Conservation (phyloP, 1,140 invertebrate species). For the Leptinotarsa lineolata region DNA sequence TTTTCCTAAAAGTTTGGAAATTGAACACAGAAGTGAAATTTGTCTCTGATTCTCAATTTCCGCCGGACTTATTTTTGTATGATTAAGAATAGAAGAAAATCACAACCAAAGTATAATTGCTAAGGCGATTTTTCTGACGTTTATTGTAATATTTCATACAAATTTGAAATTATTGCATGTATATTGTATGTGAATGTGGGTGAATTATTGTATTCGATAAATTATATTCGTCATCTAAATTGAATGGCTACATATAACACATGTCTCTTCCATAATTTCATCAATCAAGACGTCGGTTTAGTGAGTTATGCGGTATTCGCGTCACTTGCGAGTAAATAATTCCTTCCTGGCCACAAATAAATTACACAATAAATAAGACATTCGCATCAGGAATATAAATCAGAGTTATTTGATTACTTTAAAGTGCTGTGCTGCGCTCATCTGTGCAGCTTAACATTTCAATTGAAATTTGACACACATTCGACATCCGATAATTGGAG, state of each 20-base stretch:
- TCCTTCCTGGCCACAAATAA: not conserved
- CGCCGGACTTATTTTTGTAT: too few species aligned
- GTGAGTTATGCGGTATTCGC: not conserved
- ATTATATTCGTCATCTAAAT: too few species aligned
- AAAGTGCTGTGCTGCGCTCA: not conserved
- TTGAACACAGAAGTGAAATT: too few species aligned
- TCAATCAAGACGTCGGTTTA: not conserved
- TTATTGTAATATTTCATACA: too few species aligned
- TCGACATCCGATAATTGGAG: not conserved
- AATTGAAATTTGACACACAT: not conserved
- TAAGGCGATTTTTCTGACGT: too few species aligned
- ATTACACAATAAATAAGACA: conserved; percentile 1
- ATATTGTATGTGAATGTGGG: too few species aligned
- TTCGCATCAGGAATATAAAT: conserved; percentile 2
- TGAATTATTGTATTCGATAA: too few species aligned
- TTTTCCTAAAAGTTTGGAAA: too few species aligned
- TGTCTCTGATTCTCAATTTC: too few species aligned
- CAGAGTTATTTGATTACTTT: conserved; percentile 1
- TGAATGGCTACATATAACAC: not conserved
- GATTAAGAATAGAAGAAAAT: too few species aligned
- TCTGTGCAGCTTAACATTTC: not conserved
- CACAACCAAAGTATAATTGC: too few species aligned
- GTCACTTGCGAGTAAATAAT: not conserved
- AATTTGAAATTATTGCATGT: too few species aligned
- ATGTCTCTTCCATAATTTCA: not conserved